Conservation (phyloP, 2,888 invertebrate species). For the Drosophila imparisetae region DNA sequence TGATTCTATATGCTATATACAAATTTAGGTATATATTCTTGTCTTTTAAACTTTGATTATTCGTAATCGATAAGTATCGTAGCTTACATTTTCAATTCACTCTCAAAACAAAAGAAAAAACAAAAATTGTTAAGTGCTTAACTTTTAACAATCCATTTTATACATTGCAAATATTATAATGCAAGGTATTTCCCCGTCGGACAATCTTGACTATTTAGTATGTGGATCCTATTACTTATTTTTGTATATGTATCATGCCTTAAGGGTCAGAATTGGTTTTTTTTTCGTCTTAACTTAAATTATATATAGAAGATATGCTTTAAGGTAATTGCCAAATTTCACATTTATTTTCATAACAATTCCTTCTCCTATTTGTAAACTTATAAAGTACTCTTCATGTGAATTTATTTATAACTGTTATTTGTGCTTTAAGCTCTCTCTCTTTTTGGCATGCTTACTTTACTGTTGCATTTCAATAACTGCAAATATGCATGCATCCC, state of each 20-base stretch:
- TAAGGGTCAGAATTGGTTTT: conserved; percentile 13
- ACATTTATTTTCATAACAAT: background rate
- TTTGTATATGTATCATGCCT: conserved; percentile 42
- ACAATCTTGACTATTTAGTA: background rate
- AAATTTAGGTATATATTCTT: background rate
- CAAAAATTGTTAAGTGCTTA: background rate
- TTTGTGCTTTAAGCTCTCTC: background rate
- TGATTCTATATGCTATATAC: background rate
- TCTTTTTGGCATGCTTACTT: background rate
- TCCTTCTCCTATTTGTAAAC: background rate
- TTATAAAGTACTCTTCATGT: background rate
- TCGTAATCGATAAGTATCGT: background rate
- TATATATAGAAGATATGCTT: background rate
- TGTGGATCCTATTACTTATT: conserved; percentile 7
- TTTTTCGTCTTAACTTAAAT: background rate
- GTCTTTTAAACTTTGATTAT: background rate
- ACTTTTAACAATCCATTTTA: background rate
- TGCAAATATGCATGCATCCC: conserved; percentile 4
- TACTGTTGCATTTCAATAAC: conserved; percentile 3
- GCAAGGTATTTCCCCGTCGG: background rate
- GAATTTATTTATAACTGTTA: background rate
- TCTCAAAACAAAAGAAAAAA: background rate
- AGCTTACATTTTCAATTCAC: background rate
- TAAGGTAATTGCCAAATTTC: background rate
- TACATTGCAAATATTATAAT: background rate